These are phyloP conservation scores for Balearica regulorum DNA, from an alignment of 2,797 vertebrate genomes.

Conservation along the genomic window DNA sequence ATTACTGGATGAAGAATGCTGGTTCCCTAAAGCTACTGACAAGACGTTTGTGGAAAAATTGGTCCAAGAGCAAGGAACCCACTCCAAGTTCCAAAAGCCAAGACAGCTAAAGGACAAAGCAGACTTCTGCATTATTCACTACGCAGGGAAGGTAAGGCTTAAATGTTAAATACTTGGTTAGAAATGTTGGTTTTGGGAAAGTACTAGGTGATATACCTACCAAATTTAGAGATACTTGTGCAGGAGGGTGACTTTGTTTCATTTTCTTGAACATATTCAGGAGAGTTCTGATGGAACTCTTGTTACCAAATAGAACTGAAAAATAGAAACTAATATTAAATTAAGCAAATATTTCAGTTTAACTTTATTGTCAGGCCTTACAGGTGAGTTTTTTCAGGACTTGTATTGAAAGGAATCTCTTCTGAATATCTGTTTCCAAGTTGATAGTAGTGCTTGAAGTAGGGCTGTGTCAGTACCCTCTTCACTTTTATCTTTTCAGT, in stretches of 20 bases:
- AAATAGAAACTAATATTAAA: not conserved
- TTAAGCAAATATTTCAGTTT: not conserved
- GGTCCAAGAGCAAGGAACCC: constrained; percentile 93
- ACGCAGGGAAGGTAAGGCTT: constrained; percentile 91
- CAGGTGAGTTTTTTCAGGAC: not conserved
- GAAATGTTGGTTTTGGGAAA: not conserved
- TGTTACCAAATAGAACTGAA: not conserved
- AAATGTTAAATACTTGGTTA: not conserved
- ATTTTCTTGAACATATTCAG: not conserved
- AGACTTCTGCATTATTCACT: constrained; percentile 96
- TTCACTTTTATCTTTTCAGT: not conserved
- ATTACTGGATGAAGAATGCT: constrained; percentile 96
- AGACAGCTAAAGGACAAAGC: constrained; percentile 97
- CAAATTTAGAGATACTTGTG: not conserved
- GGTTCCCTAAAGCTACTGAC: constrained; percentile 98
- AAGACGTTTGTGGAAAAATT: constrained; percentile 98
- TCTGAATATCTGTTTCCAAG: not conserved
- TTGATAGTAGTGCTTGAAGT: not conserved
- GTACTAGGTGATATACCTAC: no score
- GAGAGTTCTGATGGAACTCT: not conserved
- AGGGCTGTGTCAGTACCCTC: not conserved
- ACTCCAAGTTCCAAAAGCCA: constrained; percentile 96
- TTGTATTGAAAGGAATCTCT: not conserved
- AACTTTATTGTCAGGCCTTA: not conserved
- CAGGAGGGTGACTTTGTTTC: not conserved